Conservation (phyloP, 2,797 vertebrate species). For the Poliocrania exsul region DNA sequence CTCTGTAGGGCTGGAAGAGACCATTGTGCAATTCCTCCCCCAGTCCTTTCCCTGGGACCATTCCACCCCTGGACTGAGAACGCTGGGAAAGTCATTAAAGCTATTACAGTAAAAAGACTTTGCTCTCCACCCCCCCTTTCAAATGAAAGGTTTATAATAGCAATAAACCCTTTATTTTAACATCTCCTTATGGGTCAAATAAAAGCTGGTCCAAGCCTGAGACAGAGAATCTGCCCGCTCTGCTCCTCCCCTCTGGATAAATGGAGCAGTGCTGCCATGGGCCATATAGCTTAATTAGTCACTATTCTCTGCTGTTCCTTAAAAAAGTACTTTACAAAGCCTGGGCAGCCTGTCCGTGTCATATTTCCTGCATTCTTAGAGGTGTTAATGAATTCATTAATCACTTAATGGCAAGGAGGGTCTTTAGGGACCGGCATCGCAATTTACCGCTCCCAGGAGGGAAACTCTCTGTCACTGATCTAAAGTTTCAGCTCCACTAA, state of each 20-base stretch:
- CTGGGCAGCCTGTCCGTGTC: conserved; percentile 64
- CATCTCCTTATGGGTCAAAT: conserved; percentile 65
- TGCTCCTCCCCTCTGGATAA: conserved; percentile 61
- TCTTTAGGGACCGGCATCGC: conserved; percentile 65
- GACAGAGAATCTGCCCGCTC: conserved; percentile 28
- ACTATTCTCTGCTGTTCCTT: conserved; percentile 53
- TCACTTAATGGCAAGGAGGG: conserved; percentile 77
- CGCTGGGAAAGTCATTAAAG: conserved; percentile 40
- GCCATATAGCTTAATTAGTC: conserved; percentile 75
- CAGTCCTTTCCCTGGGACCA: neutral
- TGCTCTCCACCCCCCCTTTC: neutral
- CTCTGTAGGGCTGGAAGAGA: neutral
- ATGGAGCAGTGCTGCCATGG: conserved; percentile 62
- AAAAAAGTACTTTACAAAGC: conserved; percentile 37
- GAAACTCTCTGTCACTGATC: conserved; percentile 52
- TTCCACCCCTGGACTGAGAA: neutral
- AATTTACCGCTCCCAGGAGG: conserved; percentile 71
- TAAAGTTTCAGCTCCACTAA: conserved; percentile 50
- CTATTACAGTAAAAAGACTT: neutral
- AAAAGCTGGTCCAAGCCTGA: conserved; percentile 39
- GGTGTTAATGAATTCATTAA: conserved; percentile 83
- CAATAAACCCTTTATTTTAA: conserved; percentile 62
- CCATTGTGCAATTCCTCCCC: neutral
- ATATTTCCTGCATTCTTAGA: conserved; percentile 68
- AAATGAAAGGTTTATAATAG: conserved; percentile 67